Percentiles rank a stretch among this genome's conserved stretches.
These are phyloP conservation scores for Drosophila infuscata DNA, from an alignment of 2,888 invertebrate species.

Conservation along the genomic window DNA sequence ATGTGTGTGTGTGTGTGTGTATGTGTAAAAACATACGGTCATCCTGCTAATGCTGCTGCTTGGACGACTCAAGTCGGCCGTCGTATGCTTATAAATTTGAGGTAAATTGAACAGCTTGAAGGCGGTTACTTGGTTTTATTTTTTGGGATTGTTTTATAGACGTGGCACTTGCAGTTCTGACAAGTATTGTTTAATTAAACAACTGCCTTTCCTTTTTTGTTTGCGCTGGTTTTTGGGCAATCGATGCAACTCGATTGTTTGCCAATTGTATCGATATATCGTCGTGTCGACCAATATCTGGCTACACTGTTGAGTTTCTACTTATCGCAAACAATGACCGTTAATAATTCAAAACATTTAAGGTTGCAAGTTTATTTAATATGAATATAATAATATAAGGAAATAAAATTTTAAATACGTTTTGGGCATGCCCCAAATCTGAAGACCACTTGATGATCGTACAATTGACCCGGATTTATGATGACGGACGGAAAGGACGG, in stretches of 20 bases:
- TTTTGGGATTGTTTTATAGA: constrained; percentile 7
- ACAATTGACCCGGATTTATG: constrained; percentile 90
- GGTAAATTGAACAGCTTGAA: constrained; percentile 82
- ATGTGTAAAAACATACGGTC: constrained; percentile 64
- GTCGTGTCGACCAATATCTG: neutral
- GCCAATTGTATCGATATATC: constrained; percentile 24
- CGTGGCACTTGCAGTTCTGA: constrained; percentile 51
- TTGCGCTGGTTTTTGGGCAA: constrained; percentile 9
- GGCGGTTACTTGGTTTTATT: constrained; percentile 16
- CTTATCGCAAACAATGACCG: neutral
- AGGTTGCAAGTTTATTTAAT: neutral
- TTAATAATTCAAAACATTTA: neutral
- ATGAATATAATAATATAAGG: neutral
- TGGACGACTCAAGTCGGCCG: constrained; percentile 70
- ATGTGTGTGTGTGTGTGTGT: neutral
- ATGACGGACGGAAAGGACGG: constrained; percentile 90
- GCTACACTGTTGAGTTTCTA: neutral
- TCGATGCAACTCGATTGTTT: constrained; percentile 35
- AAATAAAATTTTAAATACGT: constrained; percentile 36
- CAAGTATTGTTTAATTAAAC: constrained; percentile 17
- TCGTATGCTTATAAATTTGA: constrained; percentile 76
- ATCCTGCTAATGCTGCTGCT: constrained; percentile 72
- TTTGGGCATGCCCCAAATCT: constrained; percentile 72
- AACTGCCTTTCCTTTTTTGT: constrained; percentile 19
- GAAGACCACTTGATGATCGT: constrained; percentile 86